phyloP scores from a whole-genome alignment of 2,797 vertebrate species.

The Mus spretus region DNA sequence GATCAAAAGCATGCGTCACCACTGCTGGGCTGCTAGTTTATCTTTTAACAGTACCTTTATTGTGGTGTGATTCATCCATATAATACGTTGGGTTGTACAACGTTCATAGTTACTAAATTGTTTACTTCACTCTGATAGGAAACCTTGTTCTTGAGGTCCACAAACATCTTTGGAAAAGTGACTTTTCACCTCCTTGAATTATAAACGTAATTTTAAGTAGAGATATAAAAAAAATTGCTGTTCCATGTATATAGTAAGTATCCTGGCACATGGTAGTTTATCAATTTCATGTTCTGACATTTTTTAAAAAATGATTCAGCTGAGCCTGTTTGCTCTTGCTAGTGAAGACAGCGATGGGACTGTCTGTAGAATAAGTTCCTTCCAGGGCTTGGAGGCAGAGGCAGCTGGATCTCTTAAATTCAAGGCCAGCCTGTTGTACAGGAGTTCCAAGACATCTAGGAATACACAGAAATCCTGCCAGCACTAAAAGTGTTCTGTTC shows the following conservation, averaged over 20 bases:
- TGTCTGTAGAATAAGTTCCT: background rate
- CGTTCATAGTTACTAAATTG: background rate
- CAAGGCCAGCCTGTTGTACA: background rate
- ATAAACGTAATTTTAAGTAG: slow-evolving; percentile 2
- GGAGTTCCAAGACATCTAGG: too few relatives aligned
- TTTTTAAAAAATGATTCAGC: background rate
- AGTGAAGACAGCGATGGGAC: background rate
- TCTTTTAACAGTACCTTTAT: background rate
- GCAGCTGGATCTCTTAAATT: background rate
- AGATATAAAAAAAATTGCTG: background rate
- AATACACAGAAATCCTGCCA: too few relatives aligned
- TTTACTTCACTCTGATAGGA: background rate
- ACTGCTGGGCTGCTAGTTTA: background rate
- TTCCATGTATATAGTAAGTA: background rate
- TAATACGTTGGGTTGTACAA: background rate
- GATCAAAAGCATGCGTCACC: too few relatives aligned
- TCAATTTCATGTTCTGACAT: background rate
- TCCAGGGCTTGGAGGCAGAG: background rate
- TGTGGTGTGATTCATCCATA: background rate
- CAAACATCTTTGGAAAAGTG: background rate
- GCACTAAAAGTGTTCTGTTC: background rate
- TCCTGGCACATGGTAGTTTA: background rate
- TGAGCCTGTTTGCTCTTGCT: background rate
- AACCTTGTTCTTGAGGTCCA: background rate
- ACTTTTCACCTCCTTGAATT: background rate